phyloP scores from a whole-genome alignment of 2,888 invertebrate genomes.

The Morinoia aosen region DNA sequence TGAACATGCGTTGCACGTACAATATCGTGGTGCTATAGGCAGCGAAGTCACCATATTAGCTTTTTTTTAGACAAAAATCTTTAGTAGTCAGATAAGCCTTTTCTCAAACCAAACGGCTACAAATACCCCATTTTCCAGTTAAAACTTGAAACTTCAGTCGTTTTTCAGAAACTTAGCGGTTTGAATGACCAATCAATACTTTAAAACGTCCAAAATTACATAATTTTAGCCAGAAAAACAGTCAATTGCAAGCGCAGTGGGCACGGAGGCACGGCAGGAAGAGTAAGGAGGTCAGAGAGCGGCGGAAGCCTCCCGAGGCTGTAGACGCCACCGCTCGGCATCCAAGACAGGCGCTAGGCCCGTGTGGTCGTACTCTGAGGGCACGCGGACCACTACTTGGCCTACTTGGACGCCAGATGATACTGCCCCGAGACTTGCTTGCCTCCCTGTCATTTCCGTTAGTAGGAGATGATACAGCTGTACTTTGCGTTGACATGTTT shows the following conservation, averaged over 20 bases:
- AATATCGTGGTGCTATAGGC: no score
- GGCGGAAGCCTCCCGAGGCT: slow-evolving; percentile 11
- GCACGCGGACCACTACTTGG: slow-evolving; percentile 26
- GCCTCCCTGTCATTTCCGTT: background rate
- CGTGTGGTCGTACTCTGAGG: background rate
- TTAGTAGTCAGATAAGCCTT: no score
- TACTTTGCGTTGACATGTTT: background rate
- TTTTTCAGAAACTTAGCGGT: no score
- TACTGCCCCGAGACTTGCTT: background rate
- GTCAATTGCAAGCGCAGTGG: background rate
- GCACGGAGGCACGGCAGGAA: background rate
- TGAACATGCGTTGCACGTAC: no score
- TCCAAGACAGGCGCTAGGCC: background rate
- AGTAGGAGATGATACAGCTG: background rate
- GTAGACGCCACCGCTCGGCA: slow-evolving; percentile 7
- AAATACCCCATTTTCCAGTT: no score
- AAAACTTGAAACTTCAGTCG: no score
- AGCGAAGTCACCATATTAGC: no score
- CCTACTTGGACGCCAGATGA: slow-evolving; percentile 19
- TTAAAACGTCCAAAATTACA: no score
- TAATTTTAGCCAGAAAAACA: no score
- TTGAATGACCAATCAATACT: no score
- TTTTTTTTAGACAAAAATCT: no score
- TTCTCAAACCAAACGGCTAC: no score
- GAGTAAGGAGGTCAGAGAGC: slow-evolving; percentile 41